Evolutionary conservation across 2,888 invertebrate genomes (phyloP).

Genomic region (Chrysomela aeneicollis): DNA sequence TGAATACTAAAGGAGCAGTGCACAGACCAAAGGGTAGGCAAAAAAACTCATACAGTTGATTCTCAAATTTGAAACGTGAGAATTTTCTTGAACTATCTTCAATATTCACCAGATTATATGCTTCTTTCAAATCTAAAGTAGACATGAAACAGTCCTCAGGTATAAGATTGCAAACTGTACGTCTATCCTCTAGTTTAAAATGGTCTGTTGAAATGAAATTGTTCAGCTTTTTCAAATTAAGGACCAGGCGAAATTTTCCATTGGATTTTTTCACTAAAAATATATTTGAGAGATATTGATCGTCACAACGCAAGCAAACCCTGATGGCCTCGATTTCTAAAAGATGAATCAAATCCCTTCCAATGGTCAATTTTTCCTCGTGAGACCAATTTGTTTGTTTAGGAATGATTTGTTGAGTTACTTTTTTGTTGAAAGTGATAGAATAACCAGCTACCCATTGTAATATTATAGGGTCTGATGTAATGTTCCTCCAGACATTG

Average conservation of each 20-base stretch:
- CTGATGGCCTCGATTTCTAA: background rate
- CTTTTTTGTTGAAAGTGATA: slow-evolving; percentile 14
- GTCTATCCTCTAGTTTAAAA: background rate
- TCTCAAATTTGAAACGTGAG: background rate
- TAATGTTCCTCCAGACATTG: background rate
- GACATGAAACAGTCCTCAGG: background rate
- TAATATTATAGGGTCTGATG: slow-evolving; percentile 10
- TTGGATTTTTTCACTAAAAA: background rate
- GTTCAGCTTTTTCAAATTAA: too few relatives aligned
- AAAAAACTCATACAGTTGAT: background rate
- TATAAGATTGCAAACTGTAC: background rate
- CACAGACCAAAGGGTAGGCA: slow-evolving; percentile 1
- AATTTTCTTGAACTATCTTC: background rate
- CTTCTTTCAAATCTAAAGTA: slow-evolving; percentile 11
- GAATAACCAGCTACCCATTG: slow-evolving; percentile 14
- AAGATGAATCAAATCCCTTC: background rate
- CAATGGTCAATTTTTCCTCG: background rate
- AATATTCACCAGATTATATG: slow-evolving; percentile 5
- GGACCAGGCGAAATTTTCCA: slow-evolving; percentile 12
- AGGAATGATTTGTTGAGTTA: background rate
- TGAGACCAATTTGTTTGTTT: background rate
- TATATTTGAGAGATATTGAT: background rate
- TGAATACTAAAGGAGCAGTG: slow-evolving; percentile 1
- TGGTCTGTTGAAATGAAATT: slow-evolving; percentile 1
- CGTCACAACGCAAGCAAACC: background rate